These are phyloP conservation scores for Hypocryptadius cinnamomeus DNA, from an alignment of 2,113 vertebrate species.

Conservation along the genomic window DNA sequence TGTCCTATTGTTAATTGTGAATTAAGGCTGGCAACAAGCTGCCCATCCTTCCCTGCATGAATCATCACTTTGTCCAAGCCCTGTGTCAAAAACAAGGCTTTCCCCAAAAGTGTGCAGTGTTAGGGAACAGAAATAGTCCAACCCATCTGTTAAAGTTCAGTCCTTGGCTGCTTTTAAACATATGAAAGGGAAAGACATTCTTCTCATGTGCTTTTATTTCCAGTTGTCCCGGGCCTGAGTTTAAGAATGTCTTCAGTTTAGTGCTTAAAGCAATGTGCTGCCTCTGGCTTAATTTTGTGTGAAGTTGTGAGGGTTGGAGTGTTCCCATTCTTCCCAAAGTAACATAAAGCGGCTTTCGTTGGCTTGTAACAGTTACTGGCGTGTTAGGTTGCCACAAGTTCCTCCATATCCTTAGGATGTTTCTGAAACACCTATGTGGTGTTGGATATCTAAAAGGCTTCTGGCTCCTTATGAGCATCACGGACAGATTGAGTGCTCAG, in stretches of 20 bases:
- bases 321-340: background rate
- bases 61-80: conserved; percentile 53
- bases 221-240: background rate
- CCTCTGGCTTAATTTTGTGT: background rate
- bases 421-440: background rate
- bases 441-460: background rate
- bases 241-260: background rate
- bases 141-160: background rate
- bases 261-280: background rate
- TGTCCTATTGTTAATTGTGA: conserved; percentile 14
- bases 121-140: background rate
- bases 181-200: background rate
- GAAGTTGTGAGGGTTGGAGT: background rate
- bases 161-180: background rate
- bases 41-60: conserved; percentile 25
- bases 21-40: conserved; percentile 25
- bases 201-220: background rate
- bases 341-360: background rate
- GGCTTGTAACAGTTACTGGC: background rate
- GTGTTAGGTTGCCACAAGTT: background rate
- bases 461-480: background rate
- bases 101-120: background rate
- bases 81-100: conserved; percentile 19
- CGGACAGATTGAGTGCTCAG: background rate
- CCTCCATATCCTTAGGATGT: background rate